Percentiles rank a stretch among this genome's conserved stretches.
phyloP scores from a whole-genome alignment of 1,140 invertebrate species.

The Hydropsyche tenuis region DNA sequence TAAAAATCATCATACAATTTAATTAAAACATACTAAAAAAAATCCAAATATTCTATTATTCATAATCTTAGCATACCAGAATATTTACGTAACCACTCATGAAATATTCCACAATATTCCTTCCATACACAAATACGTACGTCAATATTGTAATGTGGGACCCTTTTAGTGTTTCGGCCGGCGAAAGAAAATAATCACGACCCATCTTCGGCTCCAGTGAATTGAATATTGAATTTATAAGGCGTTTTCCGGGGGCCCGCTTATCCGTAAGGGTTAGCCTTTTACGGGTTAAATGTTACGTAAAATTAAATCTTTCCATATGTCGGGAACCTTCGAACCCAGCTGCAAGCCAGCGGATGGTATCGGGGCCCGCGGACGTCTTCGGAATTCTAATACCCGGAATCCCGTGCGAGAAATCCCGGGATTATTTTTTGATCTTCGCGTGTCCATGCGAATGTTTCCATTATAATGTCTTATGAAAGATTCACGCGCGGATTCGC shows the following conservation, averaged over 20 bases:
- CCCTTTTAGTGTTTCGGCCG: background rate
- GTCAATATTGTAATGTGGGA: too few relatives aligned
- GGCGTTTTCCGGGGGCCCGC: background rate
- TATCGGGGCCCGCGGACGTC: conserved; percentile 18
- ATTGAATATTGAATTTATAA: conserved; percentile 23
- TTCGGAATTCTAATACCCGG: conserved; percentile 30
- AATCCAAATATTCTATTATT: too few relatives aligned
- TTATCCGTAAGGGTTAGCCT: conserved; percentile 9
- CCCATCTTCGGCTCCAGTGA: background rate
- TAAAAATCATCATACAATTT: background rate
- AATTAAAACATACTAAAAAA: background rate
- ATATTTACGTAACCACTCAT: too few relatives aligned
- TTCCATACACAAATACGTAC: too few relatives aligned
- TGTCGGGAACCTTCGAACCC: background rate
- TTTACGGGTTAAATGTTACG: conserved; percentile 29
- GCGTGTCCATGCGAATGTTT: background rate
- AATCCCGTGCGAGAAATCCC: background rate
- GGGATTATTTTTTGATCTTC: background rate
- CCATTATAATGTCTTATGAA: conserved; percentile 1
- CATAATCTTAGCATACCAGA: background rate
- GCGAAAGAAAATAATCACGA: conserved; percentile 10
- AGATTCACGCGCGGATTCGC: background rate
- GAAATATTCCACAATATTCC: too few relatives aligned
- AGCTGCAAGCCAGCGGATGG: conserved; percentile 11
- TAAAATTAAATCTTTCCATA: conserved; percentile 29